Evolutionary conservation across 2,113 vertebrate species (phyloP).

Genomic region (Alosa alosa): DNA sequence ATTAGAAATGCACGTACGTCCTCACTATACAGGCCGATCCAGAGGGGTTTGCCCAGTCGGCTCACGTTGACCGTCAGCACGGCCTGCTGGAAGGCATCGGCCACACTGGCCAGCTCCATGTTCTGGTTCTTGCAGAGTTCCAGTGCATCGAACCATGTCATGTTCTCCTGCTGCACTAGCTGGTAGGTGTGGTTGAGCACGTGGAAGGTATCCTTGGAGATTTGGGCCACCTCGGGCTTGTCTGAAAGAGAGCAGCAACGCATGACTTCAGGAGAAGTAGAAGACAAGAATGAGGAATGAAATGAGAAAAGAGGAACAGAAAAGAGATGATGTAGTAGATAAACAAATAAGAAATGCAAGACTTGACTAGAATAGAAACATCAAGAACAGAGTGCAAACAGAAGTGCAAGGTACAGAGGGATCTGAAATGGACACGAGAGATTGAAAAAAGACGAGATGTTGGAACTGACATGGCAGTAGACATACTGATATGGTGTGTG

Average conservation of each 20-base stretch:
- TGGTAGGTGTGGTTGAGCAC: slow-evolving; percentile 77
- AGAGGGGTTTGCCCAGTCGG: slow-evolving; percentile 70
- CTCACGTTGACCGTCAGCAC: slow-evolving; percentile 74
- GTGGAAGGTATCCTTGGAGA: slow-evolving; percentile 56
- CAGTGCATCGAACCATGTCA: slow-evolving; percentile 83
- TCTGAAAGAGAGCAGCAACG: slow-evolving; percentile 31
- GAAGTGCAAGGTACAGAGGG: neutral
- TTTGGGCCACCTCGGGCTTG: slow-evolving; percentile 27
- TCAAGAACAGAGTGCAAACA: neutral
- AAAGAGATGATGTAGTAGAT: too few species aligned
- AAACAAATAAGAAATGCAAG: neutral
- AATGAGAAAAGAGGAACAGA: too few species aligned
- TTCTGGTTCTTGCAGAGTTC: slow-evolving; percentile 65
- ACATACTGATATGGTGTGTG: neutral
- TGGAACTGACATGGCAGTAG: neutral
- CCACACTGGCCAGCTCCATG: slow-evolving; percentile 85
- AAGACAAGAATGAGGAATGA: too few species aligned
- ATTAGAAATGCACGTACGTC: slow-evolving; percentile 73
- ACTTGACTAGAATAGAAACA: neutral
- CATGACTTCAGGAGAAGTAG: neutral
- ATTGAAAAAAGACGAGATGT: neutral
- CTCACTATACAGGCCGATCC: slow-evolving; percentile 89
- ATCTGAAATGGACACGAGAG: too few species aligned
- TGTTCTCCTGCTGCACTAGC: slow-evolving; percentile 71
- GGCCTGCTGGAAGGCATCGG: slow-evolving; percentile 80